Evolutionary conservation across 2,888 invertebrate species (phyloP), one percentile per base, ranked within the genome.

Genomic region (Phortica okadai): DNA sequence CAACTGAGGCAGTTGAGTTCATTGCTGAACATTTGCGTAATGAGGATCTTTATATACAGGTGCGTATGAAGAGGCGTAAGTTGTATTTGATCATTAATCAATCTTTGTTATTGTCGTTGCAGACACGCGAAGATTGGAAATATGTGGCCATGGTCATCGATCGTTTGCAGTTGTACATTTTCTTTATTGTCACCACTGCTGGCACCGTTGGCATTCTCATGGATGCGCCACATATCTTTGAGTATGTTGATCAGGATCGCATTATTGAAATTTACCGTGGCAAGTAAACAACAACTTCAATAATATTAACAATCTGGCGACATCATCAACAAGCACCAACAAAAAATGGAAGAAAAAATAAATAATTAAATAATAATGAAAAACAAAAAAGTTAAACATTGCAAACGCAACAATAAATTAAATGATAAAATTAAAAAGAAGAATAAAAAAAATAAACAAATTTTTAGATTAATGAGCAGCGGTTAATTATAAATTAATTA

Each of bases 81-180:
- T 7, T 64, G 8, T 10, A 11, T 41, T 16, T 42, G 3, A 7
- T 6, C 50, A 58, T 50, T 25, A n/a, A 42, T 14, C 3, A 45
- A 67, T 67, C 33, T 78, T 64, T 70, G 44, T 54, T 73, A 54
- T 69, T 45, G 59, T 45, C n/a, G 67, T 81, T 77, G 2, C 21
- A 99, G 98, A 98, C 98, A 74, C 95, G 98, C 79, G 98, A 99
- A 92, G 98, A 99, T 93, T 99, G 99, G 99, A 98, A 98, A 91
- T 99, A 98, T 92, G 98, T 99, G 76, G 98, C 98, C 77, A 97
- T 98, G 97, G 98, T 99, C 79, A 98, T 99, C 90, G 99, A 99
- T 93, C 95, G 99, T 88, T 93, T 99, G 84, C 98, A 98, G 91
- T 93, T 99, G 82, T 98, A 97, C 92, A 96, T 99, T 90, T 99